Conservation (phyloP, 2,113 vertebrate genomes). For the Phrynocephalus versicolor region DNA sequence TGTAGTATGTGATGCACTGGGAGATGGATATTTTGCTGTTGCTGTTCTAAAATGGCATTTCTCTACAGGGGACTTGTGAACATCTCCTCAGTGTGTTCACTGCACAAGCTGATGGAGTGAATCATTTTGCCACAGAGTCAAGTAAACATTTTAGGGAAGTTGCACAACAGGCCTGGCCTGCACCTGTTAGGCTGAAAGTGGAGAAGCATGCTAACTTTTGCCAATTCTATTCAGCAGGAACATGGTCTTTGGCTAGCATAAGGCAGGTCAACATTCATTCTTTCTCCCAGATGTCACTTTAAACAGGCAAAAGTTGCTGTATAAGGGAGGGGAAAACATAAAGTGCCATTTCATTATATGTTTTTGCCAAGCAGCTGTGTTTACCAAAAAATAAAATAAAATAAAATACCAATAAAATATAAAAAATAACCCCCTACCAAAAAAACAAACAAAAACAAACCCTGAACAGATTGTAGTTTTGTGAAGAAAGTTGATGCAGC, state of each 20-base stretch:
- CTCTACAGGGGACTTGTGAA: not conserved
- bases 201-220: not conserved
- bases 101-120: slow-evolving; percentile 23
- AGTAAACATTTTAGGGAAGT: not conserved
- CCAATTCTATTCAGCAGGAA: slow-evolving; percentile 27
- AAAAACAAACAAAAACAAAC: no score
- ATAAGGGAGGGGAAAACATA: slow-evolving; percentile 19
- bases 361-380: slow-evolving; percentile 64
- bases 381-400: slow-evolving; percentile 29
- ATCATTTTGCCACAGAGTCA: slow-evolving; percentile 42
- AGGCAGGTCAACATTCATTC: not conserved
- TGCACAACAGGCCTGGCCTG: slow-evolving; percentile 4
- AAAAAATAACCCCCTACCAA: no score
- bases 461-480: not conserved
- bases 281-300: slow-evolving; percentile 33
- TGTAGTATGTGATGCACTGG: not conserved
- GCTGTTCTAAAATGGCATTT: not conserved
- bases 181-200: slow-evolving; percentile 54
- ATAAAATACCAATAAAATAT: no score
- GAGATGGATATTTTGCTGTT: not conserved
- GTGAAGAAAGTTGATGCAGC: slow-evolving; percentile 40
- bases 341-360: slow-evolving; percentile 8
- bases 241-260: not conserved
- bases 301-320: slow-evolving; percentile 45
- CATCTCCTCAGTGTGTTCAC: slow-evolving; percentile 10